These are phyloP conservation scores for Acanthoscelides obtectus DNA, from an alignment of 2,888 invertebrate species.

Conservation along the genomic window DNA sequence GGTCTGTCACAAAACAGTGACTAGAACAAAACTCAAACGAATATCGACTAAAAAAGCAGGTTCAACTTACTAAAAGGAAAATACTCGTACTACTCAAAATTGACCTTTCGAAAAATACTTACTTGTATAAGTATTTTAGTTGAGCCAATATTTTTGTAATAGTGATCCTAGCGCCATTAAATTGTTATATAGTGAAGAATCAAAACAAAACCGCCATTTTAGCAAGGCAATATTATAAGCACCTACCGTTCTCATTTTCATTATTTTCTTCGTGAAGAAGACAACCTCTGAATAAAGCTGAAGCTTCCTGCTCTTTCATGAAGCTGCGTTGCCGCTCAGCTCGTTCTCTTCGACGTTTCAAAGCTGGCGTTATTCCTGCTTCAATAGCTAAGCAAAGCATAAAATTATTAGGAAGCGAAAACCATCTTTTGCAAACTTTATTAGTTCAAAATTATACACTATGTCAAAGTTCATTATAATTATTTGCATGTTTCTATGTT, in stretches of 20 bases:
- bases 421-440: background rate
- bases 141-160: background rate
- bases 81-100: too few relatives aligned
- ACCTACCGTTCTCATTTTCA: conserved; percentile 40
- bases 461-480: too few relatives aligned
- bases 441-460: background rate
- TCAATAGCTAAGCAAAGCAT: conserved; percentile 48
- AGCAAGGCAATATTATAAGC: background rate
- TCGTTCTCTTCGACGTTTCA: conserved; percentile 74
- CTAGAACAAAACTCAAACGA: too few relatives aligned
- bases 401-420: conserved; percentile 14
- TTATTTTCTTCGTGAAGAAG: conserved; percentile 36
- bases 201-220: background rate
- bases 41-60: too few relatives aligned
- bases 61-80: too few relatives aligned
- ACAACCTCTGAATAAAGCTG: conserved; percentile 49
- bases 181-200: background rate
- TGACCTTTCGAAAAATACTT: too few relatives aligned
- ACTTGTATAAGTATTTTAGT: too few relatives aligned
- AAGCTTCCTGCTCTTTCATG: conserved; percentile 74
- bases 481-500: too few relatives aligned
- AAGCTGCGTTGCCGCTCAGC: conserved; percentile 82
- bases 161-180: background rate
- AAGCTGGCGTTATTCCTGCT: conserved; percentile 76
- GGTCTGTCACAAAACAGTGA: too few relatives aligned